Conservation (phyloP, 2,797 vertebrate genomes). For the Ctenopoma kingsleyae region DNA sequence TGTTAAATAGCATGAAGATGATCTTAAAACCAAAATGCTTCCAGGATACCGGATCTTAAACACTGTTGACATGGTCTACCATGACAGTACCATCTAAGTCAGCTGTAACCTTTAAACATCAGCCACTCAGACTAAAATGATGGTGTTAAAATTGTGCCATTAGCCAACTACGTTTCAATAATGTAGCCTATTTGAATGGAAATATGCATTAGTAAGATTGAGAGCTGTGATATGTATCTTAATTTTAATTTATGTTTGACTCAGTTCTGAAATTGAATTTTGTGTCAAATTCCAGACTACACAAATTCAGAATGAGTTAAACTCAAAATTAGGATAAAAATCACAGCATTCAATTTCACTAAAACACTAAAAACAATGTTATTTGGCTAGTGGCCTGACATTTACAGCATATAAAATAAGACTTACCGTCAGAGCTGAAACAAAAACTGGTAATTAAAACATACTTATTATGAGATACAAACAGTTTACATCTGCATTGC, state of each 20-base stretch:
- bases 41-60: slow-evolving; percentile 18
- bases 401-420: slow-evolving; percentile 30
- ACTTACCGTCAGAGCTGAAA: slow-evolving; percentile 85
- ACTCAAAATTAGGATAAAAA: slow-evolving; percentile 10
- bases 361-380: slow-evolving; percentile 1
- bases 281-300: background rate
- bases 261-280: background rate
- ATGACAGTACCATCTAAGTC: too few relatives aligned
- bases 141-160: slow-evolving; percentile 1
- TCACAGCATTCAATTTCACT: slow-evolving; percentile 22
- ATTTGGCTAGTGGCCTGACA: slow-evolving; percentile 21
- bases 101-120: background rate
- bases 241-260: background rate
- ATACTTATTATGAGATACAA: slow-evolving; percentile 82
- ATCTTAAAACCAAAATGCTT: slow-evolving; percentile 29
- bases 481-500: slow-evolving; percentile 58
- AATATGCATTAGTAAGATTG: slow-evolving; percentile 1
- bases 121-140: background rate
- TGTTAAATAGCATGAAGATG: slow-evolving; percentile 14
- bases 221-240: slow-evolving; percentile 17
- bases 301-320: slow-evolving; percentile 11
- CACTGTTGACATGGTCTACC: background rate
- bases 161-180: slow-evolving; percentile 24
- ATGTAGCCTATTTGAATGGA: slow-evolving; percentile 3
- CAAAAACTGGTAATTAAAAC: slow-evolving; percentile 60